Percentiles rank a stretch among this genome's conserved stretches.
Evolutionary conservation across 53 echinoderm and acorn worm genomes (phyloP).

Genomic region (Patiria pectinifera): DNA sequence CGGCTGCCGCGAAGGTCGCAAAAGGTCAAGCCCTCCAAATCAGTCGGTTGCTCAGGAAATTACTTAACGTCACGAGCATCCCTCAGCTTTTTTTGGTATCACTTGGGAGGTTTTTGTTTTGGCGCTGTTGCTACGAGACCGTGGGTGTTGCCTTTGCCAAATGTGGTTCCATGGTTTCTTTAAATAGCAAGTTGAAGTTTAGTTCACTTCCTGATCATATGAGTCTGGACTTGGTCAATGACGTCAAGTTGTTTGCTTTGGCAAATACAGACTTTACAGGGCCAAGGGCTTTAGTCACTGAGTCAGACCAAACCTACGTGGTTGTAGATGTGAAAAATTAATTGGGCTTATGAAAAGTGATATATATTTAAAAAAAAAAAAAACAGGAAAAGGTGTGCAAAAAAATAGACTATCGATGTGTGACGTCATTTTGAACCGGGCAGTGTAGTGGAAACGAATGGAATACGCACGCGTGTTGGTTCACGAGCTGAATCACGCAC

Average conservation of each 20-base stretch:
- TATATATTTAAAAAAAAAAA: too few species aligned
- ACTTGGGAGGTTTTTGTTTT: not conserved
- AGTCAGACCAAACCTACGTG: not conserved
- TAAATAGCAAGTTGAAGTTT: not conserved
- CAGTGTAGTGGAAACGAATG: too few species aligned
- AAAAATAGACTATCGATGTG: too few species aligned
- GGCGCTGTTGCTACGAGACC: slow-evolving; percentile 6
- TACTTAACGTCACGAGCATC: slow-evolving; percentile 24
- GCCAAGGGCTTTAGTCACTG: not conserved
- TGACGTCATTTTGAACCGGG: too few species aligned
- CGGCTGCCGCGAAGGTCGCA: slow-evolving; percentile 19
- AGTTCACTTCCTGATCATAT: not conserved
- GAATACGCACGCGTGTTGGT: too few species aligned
- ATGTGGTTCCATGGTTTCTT: not conserved
- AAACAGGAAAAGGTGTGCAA: too few species aligned
- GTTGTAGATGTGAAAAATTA: not conserved
- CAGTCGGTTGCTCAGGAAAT: slow-evolving; percentile 22
- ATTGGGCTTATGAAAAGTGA: too few species aligned
- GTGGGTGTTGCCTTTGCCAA: slow-evolving; percentile 23
- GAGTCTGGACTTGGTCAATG: not conserved
- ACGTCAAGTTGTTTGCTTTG: not conserved
- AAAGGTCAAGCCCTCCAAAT: slow-evolving; percentile 20
- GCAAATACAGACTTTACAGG: not conserved
- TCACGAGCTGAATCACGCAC: too few species aligned
- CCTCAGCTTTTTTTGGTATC: not conserved